A percentile compares a stretch with the other conserved stretches of the same genome.
These are phyloP conservation scores for Neostethus bicornis DNA, from an alignment of 2,797 vertebrate species.

Conservation along the genomic window DNA sequence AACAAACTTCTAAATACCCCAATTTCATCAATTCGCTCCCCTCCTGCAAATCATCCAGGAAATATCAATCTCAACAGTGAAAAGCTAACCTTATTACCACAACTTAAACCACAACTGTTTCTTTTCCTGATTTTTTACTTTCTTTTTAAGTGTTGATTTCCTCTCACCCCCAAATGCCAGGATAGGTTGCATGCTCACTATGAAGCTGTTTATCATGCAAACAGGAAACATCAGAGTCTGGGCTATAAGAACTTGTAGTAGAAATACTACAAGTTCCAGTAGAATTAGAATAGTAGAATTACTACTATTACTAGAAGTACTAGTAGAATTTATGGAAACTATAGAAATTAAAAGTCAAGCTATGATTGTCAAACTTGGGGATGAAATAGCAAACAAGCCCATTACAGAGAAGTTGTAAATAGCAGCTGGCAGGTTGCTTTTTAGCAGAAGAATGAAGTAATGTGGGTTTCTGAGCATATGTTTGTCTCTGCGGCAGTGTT, in stretches of 20 bases:
- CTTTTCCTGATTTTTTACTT: conserved; percentile 77
- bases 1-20: conserved; percentile 81
- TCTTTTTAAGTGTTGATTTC: conserved; percentile 66
- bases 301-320: too few species aligned
- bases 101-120: conserved; percentile 75
- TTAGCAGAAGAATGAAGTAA: conserved; percentile 1
- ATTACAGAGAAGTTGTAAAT: conserved; percentile 44
- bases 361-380: conserved; percentile 63
- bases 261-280: too few species aligned
- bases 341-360: conserved; percentile 71
- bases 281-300: too few species aligned
- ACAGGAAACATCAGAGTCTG: too few species aligned
- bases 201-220: too few species aligned
- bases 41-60: conserved; percentile 63
- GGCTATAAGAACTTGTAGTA: too few species aligned
- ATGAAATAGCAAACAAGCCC: conserved; percentile 61
- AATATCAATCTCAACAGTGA: conserved; percentile 71
- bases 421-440: conserved; percentile 44
- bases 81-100: conserved; percentile 78
- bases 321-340: conserved; percentile 68
- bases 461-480: conserved; percentile 21
- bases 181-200: conserved; percentile 65
- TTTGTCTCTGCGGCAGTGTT: conserved; percentile 62
- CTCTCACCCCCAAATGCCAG: conserved; percentile 48
- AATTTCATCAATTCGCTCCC: conserved; percentile 81